Conservation (phyloP, 2,797 vertebrate species). For the Channa striata region DNA sequence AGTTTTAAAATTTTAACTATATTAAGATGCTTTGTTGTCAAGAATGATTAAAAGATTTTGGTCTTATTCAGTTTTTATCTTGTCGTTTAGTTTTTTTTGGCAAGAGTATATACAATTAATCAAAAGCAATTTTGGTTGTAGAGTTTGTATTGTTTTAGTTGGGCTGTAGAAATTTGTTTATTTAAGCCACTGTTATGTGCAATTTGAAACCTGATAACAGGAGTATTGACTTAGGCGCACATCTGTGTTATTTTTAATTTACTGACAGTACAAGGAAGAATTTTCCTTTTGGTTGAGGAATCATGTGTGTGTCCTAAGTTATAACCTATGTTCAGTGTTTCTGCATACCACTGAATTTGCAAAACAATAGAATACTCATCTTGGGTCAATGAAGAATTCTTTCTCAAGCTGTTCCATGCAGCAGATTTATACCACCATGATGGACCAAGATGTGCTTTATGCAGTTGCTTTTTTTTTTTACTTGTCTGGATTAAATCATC, state of each 20-base stretch:
- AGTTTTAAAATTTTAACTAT: conserved; percentile 53
- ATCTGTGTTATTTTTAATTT: conserved; percentile 42
- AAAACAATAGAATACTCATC: conserved; percentile 63
- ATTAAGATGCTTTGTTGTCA: conserved; percentile 59
- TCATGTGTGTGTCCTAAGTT: conserved; percentile 47
- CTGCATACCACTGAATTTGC: conserved; percentile 53
- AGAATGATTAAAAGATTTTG: conserved; percentile 69
- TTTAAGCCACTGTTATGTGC: conserved; percentile 42
- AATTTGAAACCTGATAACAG: conserved; percentile 53
- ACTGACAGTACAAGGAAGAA: conserved; percentile 40
- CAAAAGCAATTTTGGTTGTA: conserved; percentile 53
- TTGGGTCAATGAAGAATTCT: conserved; percentile 50
- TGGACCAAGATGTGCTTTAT: conserved; percentile 46
- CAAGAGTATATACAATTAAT: conserved; percentile 50
- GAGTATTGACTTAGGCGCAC: conserved; percentile 21
- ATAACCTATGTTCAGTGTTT: conserved; percentile 17
- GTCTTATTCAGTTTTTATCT: conserved; percentile 54
- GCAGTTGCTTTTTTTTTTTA: conserved; percentile 50
- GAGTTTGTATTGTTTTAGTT: conserved; percentile 43
- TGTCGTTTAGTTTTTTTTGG: conserved; percentile 48
- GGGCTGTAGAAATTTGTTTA: conserved; percentile 46
- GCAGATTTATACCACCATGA: conserved; percentile 31
- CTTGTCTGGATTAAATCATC: conserved; percentile 30
- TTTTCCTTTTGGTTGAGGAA: conserved; percentile 33
- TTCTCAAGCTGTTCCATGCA: conserved; percentile 40